Conservation (phyloP, 92 coral and sea anemone species). For the Pocillopora meandrina region DNA sequence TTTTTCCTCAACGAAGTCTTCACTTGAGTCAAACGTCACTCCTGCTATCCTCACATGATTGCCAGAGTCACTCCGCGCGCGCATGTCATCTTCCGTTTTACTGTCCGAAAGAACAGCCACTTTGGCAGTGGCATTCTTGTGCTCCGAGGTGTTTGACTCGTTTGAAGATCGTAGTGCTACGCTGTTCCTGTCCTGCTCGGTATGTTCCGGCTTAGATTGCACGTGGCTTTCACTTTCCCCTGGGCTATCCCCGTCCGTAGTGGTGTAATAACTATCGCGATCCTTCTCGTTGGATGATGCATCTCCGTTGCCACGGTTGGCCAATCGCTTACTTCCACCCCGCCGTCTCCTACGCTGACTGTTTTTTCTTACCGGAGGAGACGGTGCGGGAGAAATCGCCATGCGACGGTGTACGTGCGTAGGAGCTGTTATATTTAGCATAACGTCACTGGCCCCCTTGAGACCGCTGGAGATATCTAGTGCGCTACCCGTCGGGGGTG, state of each 20-base stretch:
- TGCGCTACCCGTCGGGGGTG: constrained; percentile 54
- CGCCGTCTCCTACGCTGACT: constrained; percentile 66
- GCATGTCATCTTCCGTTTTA: constrained; percentile 5
- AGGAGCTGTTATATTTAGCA: constrained; percentile 86
- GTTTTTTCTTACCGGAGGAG: constrained; percentile 65
- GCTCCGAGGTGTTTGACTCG: constrained; percentile 34
- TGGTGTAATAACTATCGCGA: constrained; percentile 59
- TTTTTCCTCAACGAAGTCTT: not conserved
- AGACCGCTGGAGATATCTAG: constrained; percentile 82
- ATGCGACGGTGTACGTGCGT: constrained; percentile 73
- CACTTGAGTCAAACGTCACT: constrained; percentile 10
- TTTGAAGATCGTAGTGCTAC: constrained; percentile 35
- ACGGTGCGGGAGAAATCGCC: constrained; percentile 91
- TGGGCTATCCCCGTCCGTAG: constrained; percentile 83
- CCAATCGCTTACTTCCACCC: constrained; percentile 41
- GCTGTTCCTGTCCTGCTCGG: constrained; percentile 3
- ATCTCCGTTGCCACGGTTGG: constrained; percentile 50
- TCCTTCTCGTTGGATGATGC: constrained; percentile 64
- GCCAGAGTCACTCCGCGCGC: not conserved
- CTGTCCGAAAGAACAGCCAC: constrained; percentile 7
- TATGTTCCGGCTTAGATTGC: not conserved
- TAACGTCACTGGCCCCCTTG: constrained; percentile 81
- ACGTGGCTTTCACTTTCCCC: constrained; percentile 45
- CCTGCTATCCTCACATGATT: constrained; percentile 10
- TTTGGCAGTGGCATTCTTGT: constrained; percentile 1